Evolutionary conservation across 2,113 vertebrate species (phyloP), one percentile per base, ranked within the genome.

Genomic region (Heterocephalus glaber): DNA sequence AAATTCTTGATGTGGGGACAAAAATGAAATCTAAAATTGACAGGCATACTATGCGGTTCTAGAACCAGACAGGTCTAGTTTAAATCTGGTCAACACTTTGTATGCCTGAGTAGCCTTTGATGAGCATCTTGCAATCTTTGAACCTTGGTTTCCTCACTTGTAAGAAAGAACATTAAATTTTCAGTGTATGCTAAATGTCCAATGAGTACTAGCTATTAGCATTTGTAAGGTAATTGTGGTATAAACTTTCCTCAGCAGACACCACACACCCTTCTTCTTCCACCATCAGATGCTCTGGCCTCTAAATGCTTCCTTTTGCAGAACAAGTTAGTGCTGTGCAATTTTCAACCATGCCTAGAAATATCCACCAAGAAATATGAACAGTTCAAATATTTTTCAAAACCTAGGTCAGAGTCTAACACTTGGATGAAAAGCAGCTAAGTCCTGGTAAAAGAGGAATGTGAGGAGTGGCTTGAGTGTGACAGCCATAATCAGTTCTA

Each of bases 261-360:
- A 17, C 17, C n/a, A 28, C 2, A 2, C 30, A 26, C 26, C 22
- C 38, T 20, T 49, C 63, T 22, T 54, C 68, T 14, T 82, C 65
- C 47, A 33, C 28, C 12, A 16, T 33, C 17, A 89, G 90, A 52
- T 5, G 3, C 13, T 54, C 52, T 38, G 28, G 33, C 54, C 77
- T 95, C 81, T 11, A 56, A 38, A 14, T 49, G 20, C n/a, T 72
- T 94, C 28, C 66, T 66, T 11, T 47, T 35, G 3, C 56, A 89
- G 83, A 83, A 41, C 49, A 95, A 85, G 47, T 74, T 30, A 72
- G 24, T 82, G 52, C 49, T 11, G 3, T 11, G 4, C 54, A 70
- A 91, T 63, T 92, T 81, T 66, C 20, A 54, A 58, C 56, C 41
- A 38, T 14, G 30, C 56, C 63, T 87, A 38, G 89, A 90, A 96